Base-by-base conservation (phyloP, 2,888 invertebrate genomes). In the Cancer borealis region DNA sequence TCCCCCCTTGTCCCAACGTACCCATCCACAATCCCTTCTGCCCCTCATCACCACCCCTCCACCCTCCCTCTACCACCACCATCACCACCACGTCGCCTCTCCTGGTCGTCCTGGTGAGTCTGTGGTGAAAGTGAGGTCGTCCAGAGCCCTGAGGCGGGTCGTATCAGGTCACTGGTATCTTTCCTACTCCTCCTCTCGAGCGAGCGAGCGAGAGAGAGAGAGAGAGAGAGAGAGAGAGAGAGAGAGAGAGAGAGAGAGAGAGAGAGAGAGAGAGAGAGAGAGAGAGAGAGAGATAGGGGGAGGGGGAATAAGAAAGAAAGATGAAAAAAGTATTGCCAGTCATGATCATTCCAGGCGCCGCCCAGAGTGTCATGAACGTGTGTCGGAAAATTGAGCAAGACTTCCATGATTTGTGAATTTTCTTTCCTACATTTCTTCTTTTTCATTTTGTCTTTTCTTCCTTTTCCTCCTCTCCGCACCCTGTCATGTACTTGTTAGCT, bases 221-320 rank as follows among this genome's bases (percentile, higher is more conserved):
- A 54, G 60, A 60, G 60, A 26, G 60, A 91, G 60, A 60, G 30
- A 26, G 91, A 14, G 66, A 10, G 45, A 39, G 39, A 30, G 21
- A 66, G 17, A 66, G 60, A 66, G 39, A 30, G 39, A 66, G 60
- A 17, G 30, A 30, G 39, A 66, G 60, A 30, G 30, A 14, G 39
- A 30, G 6, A 3, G 17, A 30, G 14, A 14, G 6, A 30, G 4
- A 14, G 49, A 26, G 54, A 54, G 54, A 54, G 60, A 8, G 21
- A 90, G 90, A 90, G 90, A 90, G 92, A 92, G 92, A 92, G 92
- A 92, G 92, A 92, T 73, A 92, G 92, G 79, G 92, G 79, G 92
- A 79, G 92, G 54, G 79, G 49, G 92, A 84, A 49, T 26, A 47
- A 73, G 60, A 39, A 45, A 21, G 66, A 91, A 47, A 49, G 30